Base-by-base conservation (phyloP, 2,113 vertebrate species). In the Vanacampus margaritifer region DNA sequence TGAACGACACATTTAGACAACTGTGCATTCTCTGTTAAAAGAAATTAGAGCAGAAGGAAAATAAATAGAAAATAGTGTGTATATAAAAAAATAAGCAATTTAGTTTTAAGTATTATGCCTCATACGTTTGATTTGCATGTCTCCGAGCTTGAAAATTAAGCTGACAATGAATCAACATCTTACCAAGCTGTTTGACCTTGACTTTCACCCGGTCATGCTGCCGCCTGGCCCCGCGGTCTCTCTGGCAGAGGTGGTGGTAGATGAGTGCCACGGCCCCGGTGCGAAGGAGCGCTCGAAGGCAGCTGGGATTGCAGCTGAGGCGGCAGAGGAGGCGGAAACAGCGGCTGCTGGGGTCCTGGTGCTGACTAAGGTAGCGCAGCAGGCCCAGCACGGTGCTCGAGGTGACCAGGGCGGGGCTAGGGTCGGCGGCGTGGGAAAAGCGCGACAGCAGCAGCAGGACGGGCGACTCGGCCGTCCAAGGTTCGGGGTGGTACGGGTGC, bases 231-330 rank as follows among this genome's bases (percentile, higher is more conserved):
- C 36, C 53, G 3, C 23, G 73, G 6, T 53, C 80, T 2, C 79
- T 68, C 50, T 90, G 89, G 63, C 94, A 90, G 12, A 97, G 90
- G 72, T 86, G 88, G 37, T 91, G 85, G 0, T 77, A 88, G 72
- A 95, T 87, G 56, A 95, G 77, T 0, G 90, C 93, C 0, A 94
- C 91, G 0, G 93, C 89, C 0, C 94, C 93, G 5, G 89, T 93
- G 10, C 92, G 87, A 19, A 97, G 90, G 26, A 96, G 92, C 6
- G 94, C 91, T 83, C 95, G 93, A 4, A 97, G 82, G 73, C 94
- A 97, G 71, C 93, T 90, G 0, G 94, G 95, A 89, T 96, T 95
- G 86, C 94, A 94, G 74, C 93, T 94, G 66, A 97, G 91, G 0
- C 94, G 85, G 36, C 87, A 86, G 5, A 95, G 90, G 85, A 94